phyloP scores from a whole-genome alignment of 1,140 invertebrate genomes.

The Acromyrmex echinatior region DNA sequence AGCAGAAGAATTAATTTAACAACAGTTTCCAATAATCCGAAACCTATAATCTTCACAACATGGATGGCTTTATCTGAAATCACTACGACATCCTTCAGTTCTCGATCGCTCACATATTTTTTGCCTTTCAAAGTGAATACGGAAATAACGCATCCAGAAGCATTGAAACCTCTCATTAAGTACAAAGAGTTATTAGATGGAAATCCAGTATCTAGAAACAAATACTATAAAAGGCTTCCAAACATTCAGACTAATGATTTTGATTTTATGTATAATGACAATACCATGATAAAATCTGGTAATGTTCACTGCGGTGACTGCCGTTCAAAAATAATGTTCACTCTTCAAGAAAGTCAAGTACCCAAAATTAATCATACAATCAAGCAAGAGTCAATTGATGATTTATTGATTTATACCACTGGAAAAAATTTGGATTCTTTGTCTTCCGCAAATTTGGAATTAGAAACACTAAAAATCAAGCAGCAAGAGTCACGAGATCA shows the following conservation, averaged over 20 bases:
- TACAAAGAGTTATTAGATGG: slow-evolving; percentile 24
- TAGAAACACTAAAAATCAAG: background rate
- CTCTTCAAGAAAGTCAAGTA: background rate
- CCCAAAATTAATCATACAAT: background rate
- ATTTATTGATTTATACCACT: background rate
- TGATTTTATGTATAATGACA: slow-evolving; percentile 22
- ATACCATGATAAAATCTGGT: background rate
- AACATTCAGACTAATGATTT: slow-evolving; percentile 21
- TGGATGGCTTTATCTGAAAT: background rate
- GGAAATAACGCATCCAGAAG: background rate
- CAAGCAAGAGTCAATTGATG: background rate
- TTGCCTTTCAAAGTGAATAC: background rate
- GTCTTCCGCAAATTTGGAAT: background rate
- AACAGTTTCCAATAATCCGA: background rate
- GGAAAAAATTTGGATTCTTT: background rate
- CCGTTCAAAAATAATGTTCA: slow-evolving; percentile 19
- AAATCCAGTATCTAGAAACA: slow-evolving; percentile 22
- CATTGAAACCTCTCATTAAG: background rate
- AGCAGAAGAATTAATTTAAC: background rate
- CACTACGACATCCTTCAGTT: background rate
- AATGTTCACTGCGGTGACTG: background rate
- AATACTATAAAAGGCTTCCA: slow-evolving; percentile 34
- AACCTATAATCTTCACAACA: background rate
- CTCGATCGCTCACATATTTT: background rate
- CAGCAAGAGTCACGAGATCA: background rate